phyloP scores from a whole-genome alignment of 37 sponge, comb jelly and placozoan genomes.

The Axinella damicornis region DNA sequence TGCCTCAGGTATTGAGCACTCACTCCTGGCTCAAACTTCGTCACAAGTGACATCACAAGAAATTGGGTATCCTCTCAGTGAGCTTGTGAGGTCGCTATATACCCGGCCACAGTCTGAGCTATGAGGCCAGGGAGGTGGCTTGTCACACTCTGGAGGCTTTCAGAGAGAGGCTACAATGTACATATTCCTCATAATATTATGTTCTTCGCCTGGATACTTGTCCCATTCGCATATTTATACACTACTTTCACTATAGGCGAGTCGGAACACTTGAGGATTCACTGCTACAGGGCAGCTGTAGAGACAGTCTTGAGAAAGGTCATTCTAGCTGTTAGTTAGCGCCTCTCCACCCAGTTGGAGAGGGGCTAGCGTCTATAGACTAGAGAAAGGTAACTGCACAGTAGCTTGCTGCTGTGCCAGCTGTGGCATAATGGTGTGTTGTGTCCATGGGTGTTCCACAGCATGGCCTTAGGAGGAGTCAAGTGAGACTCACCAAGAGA shows the following conservation, averaged over 20 bases:
- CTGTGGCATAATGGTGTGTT: too few species aligned
- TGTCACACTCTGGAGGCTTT: conserved; percentile 77
- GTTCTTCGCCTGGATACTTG: neutral
- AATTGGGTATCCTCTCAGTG: conserved; percentile 73
- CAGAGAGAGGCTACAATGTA: conserved; percentile 34
- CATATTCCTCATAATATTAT: neutral
- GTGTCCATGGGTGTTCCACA: conserved; percentile 18
- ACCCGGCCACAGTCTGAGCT: conserved; percentile 52
- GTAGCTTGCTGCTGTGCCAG: too few species aligned
- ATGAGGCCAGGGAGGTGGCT: conserved; percentile 76
- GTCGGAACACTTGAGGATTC: conserved; percentile 56
- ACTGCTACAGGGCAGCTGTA: conserved; percentile 76
- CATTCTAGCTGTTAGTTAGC: too few species aligned
- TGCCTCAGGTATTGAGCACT: too few species aligned
- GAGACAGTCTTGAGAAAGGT: conserved; percentile 76
- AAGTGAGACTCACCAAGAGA: conserved; percentile 50
- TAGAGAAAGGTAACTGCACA: too few species aligned
- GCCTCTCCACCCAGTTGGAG: neutral
- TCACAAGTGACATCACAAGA: too few species aligned
- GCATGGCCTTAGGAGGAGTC: conserved; percentile 56
- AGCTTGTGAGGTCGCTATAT: conserved; percentile 10
- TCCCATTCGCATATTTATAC: neutral
- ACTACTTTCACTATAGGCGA: neutral
- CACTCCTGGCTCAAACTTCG: too few species aligned
- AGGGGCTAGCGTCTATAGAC: too few species aligned